Conservation (phyloP, 2,113 vertebrate genomes). For the Sarotherodon lohbergeri region DNA sequence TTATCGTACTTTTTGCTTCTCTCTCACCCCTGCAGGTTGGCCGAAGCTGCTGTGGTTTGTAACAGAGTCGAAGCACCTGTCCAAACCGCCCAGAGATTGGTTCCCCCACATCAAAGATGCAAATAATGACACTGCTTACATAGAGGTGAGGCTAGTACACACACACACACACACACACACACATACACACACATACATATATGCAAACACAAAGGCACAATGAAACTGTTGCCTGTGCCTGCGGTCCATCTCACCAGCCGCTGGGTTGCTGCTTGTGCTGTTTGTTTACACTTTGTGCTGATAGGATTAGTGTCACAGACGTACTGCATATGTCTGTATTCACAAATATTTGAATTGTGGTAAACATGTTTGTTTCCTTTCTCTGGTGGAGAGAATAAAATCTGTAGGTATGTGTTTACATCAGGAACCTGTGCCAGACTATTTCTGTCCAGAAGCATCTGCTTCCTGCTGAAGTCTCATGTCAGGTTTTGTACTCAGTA, state of each 20-base stretch:
- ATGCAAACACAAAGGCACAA: background rate
- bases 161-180: background rate
- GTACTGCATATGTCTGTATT: background rate
- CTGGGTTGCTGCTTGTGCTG: background rate
- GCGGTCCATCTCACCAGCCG: background rate
- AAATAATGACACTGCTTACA: slow-evolving; percentile 97
- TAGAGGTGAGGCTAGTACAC: slow-evolving; percentile 77
- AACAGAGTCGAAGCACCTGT: slow-evolving; percentile 96
- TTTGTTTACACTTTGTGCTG: background rate
- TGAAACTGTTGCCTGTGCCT: background rate
- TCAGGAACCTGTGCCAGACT: background rate
- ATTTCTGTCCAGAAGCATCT: background rate
- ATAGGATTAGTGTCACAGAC: background rate
- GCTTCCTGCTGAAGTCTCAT: background rate
- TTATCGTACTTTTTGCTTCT: background rate
- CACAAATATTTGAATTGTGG: background rate
- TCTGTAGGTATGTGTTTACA: background rate
- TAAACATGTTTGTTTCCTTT: background rate
- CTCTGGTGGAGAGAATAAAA: background rate
- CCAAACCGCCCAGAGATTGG: slow-evolving; percentile 96
- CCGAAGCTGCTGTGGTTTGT: slow-evolving; percentile 97
- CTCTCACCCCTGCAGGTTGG: slow-evolving; percentile 76
- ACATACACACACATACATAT: fast-evolving
- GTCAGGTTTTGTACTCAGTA: background rate
- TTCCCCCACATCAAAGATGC: slow-evolving; percentile 98